These are phyloP conservation scores for Glossophaga mutica DNA, from an alignment of 2,797 vertebrate genomes.

Conservation along the genomic window DNA sequence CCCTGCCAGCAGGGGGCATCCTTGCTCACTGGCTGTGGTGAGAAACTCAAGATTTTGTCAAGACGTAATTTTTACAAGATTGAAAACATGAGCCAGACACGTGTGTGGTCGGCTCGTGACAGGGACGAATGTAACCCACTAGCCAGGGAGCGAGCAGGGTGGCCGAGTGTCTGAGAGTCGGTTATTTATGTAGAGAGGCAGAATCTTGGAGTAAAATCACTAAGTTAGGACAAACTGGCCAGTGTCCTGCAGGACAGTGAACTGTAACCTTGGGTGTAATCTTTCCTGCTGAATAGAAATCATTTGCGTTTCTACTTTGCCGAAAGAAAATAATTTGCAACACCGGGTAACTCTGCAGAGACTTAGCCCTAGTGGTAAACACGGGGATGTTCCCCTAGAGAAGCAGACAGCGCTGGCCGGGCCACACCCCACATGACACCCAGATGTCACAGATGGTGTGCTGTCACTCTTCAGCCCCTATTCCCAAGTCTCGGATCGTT, in stretches of 20 bases:
- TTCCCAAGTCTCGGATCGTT: background rate
- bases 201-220: background rate
- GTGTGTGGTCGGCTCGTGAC: background rate
- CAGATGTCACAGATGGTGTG: background rate
- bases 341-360: background rate
- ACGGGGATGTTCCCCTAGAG: background rate
- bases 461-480: background rate
- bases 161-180: background rate
- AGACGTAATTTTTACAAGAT: background rate
- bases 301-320: background rate
- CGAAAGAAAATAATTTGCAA: background rate
- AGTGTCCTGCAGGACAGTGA: background rate
- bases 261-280: background rate
- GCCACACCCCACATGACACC: rapidly evolving
- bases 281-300: background rate
- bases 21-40: background rate
- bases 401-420: background rate
- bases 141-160: background rate
- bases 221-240: background rate
- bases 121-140: background rate
- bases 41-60: background rate
- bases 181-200: background rate
- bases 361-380: background rate
- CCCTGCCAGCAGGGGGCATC: background rate
- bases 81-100: background rate